Base-by-base conservation (phyloP, 1,140 invertebrate genomes). In the Bombus consobrinus region DNA sequence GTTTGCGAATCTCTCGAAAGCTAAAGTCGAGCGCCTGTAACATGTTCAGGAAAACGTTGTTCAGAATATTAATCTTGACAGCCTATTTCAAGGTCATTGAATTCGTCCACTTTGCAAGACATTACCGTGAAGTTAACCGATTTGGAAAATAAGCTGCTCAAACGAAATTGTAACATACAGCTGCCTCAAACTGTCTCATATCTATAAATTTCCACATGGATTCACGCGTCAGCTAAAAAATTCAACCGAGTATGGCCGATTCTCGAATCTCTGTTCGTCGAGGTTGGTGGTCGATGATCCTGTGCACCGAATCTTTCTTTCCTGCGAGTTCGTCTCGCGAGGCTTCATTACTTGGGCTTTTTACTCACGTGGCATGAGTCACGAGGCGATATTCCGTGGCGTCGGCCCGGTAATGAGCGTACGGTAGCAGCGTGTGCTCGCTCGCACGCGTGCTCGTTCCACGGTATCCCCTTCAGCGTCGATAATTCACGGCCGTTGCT, bases 321-420 rank as follows among this genome's bases (percentile, higher is more conserved):
- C 25, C 57, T 62, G 34, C 9, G 15, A 32, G 12, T 76, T 34
- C 37, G 57, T 59, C 75, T 71, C 59, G 28, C 75, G 28, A 12
- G 28, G 37, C 75, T 78, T 78, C 75, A 41, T 78, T 78, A 78
- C 59, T 78, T 25, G 53, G 37, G 59, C 57, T 78, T 78, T 78
- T 78, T 78, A 78, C 59, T 64, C 75, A 41, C 75, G 75, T 66
- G 75, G 37, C 75, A 66, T 78, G 75, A 78, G 75, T 78, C 75
- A 78, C 75, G 75, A 78, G 75, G 59, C 75, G 75, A 78, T 78
- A 78, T 66, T 78, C 75, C 75, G 37, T 64, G 18, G 75, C 37
- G 18, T 43, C 62, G 37, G 25, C 12, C 53, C 75, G 57, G 59
- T 78, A 78, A 78, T 66, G 75, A 78, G 75, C 75, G 59, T 78